Evolutionary conservation across 2,888 invertebrate species (phyloP).

Genomic region (Trisateles emortualis): DNA sequence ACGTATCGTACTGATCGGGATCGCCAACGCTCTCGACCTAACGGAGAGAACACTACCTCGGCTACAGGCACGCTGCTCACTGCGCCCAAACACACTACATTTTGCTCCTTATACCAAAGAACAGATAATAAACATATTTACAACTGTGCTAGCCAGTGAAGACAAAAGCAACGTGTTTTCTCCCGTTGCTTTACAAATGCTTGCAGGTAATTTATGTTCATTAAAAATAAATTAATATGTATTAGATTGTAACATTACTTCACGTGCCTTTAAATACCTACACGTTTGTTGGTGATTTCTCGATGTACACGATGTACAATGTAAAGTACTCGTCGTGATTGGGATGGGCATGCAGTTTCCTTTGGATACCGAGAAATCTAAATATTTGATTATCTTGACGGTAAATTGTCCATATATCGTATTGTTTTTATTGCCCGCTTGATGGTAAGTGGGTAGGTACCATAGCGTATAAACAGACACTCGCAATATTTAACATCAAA

Average conservation of each 20-base stretch:
- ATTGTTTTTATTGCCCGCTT: too few species aligned
- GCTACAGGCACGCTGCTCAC: conserved; percentile 91
- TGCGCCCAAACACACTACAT: conserved; percentile 93
- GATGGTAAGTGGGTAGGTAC: too few species aligned
- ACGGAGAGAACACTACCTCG: conserved; percentile 96
- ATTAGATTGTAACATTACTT: neutral
- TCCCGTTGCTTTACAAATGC: conserved; percentile 94
- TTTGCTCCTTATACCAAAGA: conserved; percentile 97
- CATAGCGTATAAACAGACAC: too few species aligned
- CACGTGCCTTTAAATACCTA: neutral
- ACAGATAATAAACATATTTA: conserved; percentile 95
- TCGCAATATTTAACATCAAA: too few species aligned
- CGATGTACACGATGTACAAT: neutral
- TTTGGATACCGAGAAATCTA: neutral
- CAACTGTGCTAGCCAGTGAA: conserved; percentile 90
- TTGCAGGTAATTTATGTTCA: conserved; percentile 88
- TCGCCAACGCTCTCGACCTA: conserved; percentile 98
- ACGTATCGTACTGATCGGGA: conserved; percentile 93
- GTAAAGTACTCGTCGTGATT: neutral
- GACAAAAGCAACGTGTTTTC: conserved; percentile 91
- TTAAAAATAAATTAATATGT: conserved; percentile 1
- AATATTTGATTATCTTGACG: neutral
- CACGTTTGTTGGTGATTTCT: neutral
- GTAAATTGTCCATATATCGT: neutral
- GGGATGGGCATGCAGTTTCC: neutral